Conservation (phyloP, 2,888 invertebrate genomes). For the Apantesis nais region DNA sequence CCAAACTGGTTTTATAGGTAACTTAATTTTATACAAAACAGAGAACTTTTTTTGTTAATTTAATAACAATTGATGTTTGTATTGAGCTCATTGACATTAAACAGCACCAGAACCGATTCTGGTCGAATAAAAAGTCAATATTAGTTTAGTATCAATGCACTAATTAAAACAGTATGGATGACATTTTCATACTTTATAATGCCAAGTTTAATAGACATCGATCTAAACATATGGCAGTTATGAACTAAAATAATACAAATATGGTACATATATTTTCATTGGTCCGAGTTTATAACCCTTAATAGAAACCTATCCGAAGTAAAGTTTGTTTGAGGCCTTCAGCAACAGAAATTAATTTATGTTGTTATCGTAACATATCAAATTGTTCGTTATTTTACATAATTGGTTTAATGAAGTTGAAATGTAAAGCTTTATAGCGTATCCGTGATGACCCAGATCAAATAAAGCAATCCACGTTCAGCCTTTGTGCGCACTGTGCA, state of each 20-base stretch:
- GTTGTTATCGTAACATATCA: background rate
- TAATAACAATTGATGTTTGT: conserved; percentile 35
- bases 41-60: conserved; percentile 9
- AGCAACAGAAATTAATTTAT: background rate
- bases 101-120: conserved; percentile 46
- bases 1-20: background rate
- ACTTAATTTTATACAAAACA: conserved; percentile 13
- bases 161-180: conserved; percentile 5
- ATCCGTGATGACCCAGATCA: conserved; percentile 45
- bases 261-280: background rate
- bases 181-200: conserved; percentile 3
- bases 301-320: background rate
- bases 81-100: conserved; percentile 38
- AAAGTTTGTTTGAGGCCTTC: background rate
- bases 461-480: conserved; percentile 40
- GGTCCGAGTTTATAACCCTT: background rate
- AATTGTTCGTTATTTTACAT: background rate
- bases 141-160: conserved; percentile 35
- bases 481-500: conserved; percentile 33
- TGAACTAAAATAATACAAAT: background rate
- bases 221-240: background rate
- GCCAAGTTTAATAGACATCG: background rate
- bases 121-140: conserved; percentile 50
- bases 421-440: conserved; percentile 19
- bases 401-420: conserved; percentile 29